Percentiles rank a stretch among this genome's conserved stretches.
Conservation (phyloP, 1,140 invertebrate genomes). For the Ditylenchus dipsaci region DNA sequence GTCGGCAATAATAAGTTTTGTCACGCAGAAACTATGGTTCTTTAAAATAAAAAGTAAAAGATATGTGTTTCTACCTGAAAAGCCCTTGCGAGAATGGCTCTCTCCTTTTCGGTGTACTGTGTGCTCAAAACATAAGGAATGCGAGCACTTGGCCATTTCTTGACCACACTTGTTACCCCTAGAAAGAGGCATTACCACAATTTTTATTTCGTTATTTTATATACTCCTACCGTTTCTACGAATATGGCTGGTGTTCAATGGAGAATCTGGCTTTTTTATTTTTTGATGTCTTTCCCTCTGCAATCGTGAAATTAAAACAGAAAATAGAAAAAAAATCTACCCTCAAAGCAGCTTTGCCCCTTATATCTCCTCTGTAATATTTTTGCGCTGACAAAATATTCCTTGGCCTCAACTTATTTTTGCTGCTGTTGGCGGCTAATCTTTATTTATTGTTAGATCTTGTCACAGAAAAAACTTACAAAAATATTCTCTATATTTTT, state of each 20-base stretch:
- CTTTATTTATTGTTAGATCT: background rate
- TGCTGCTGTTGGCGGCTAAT: constrained; percentile 1
- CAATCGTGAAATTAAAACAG: background rate
- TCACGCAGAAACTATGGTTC: too few relatives aligned
- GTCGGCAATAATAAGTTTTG: too few relatives aligned
- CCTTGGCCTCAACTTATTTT: constrained; percentile 7
- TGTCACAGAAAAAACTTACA: constrained; percentile 18
- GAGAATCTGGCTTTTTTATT: background rate
- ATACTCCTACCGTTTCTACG: background rate
- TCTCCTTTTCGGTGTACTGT: constrained; percentile 54
- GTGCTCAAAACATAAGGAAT: constrained; percentile 55
- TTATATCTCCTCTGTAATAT: constrained; percentile 45
- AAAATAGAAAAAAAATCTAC: constrained; percentile 15
- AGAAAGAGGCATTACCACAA: background rate
- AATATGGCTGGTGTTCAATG: background rate
- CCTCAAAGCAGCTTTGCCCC: constrained; percentile 48
- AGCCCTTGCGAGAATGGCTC: constrained; percentile 53
- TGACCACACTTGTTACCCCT: constrained; percentile 36
- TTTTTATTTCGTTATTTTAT: too few relatives aligned
- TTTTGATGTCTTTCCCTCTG: constrained; percentile 9
- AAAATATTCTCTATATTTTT: constrained; percentile 36
- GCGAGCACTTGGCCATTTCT: constrained; percentile 55
- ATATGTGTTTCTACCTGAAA: constrained; percentile 36
- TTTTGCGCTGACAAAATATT: constrained; percentile 28
- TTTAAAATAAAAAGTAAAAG: too few relatives aligned